Percentiles rank a stretch among this genome's conserved stretches.
These are phyloP conservation scores for Andricus grossulariae DNA, from an alignment of 1,140 invertebrate genomes.

Conservation along the genomic window DNA sequence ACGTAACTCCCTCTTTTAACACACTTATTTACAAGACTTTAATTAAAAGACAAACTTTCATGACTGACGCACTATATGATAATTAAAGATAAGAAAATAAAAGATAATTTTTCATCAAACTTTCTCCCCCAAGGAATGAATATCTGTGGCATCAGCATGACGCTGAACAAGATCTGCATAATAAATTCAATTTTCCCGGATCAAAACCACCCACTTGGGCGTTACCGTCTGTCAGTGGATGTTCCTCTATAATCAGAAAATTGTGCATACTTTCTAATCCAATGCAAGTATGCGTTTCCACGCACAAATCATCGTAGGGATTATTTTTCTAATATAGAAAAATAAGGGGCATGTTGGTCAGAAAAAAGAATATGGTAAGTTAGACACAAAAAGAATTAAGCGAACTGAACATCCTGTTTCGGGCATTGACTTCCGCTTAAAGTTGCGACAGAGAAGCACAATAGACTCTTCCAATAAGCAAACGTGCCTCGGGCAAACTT, in stretches of 20 bases:
- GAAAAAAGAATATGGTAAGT: not conserved
- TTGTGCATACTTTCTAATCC: slow-evolving; percentile 15
- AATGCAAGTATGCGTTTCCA: slow-evolving; percentile 20
- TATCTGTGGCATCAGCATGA: not conserved
- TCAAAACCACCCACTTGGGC: slow-evolving; percentile 18
- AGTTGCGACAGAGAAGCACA: slow-evolving; percentile 7
- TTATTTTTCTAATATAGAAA: not conserved
- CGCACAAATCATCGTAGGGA: not conserved
- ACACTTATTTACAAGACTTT: not conserved
- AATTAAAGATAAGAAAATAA: slow-evolving; percentile 1
- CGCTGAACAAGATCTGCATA: not conserved
- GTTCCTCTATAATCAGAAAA: not conserved
- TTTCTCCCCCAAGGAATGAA: not conserved
- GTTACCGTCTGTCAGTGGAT: not conserved
- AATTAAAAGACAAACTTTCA: no score
- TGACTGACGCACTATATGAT: not conserved
- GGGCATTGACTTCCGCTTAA: not conserved
- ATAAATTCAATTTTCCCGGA: slow-evolving; percentile 20
- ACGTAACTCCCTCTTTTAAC: not conserved
- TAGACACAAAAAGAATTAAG: slow-evolving; percentile 3
- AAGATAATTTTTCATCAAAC: not conserved
- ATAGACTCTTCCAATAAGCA: slow-evolving; percentile 1
- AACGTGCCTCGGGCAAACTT: not conserved
- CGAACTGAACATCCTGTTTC: slow-evolving; percentile 19
- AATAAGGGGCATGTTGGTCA: not conserved